phyloP scores from a whole-genome alignment of 2,888 invertebrate species.

The Parapristionchus giblindavisi region DNA sequence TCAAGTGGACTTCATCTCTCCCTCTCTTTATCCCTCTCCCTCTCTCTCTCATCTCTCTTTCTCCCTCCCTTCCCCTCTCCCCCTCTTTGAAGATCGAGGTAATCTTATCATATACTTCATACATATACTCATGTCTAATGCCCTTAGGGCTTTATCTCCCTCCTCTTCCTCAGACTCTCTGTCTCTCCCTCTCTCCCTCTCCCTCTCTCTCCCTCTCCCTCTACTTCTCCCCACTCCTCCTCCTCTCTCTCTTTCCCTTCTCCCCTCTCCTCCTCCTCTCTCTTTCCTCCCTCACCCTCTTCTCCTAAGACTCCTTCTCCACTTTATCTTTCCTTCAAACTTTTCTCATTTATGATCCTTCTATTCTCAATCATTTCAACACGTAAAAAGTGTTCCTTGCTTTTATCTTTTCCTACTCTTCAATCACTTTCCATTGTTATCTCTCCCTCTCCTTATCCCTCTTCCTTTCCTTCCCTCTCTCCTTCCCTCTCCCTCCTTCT shows the following conservation, averaged over 20 bases:
- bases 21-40: not conserved
- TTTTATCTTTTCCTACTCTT: constrained; percentile 3
- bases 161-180: too few species aligned
- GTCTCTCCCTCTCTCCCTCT: constrained; percentile 15
- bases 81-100: not conserved
- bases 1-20: not conserved
- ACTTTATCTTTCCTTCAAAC: too few species aligned
- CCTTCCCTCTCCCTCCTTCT: not conserved
- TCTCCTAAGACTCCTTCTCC: not conserved
- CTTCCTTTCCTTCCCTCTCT: not conserved
- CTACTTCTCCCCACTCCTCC: not conserved
- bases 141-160: too few species aligned
- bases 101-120: too few species aligned
- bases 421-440: not conserved
- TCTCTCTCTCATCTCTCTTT: not conserved
- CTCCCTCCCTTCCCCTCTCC: constrained; percentile 2
- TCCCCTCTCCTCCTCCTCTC: not conserved
- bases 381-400: too few species aligned
- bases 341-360: too few species aligned
- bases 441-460: not conserved
- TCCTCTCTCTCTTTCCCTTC: constrained; percentile 6
- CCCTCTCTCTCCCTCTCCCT: not conserved
- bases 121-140: too few species aligned
- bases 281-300: not conserved
- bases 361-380: too few species aligned